Conservation (phyloP, 1,140 invertebrate genomes). For the Drosophila bocki region DNA sequence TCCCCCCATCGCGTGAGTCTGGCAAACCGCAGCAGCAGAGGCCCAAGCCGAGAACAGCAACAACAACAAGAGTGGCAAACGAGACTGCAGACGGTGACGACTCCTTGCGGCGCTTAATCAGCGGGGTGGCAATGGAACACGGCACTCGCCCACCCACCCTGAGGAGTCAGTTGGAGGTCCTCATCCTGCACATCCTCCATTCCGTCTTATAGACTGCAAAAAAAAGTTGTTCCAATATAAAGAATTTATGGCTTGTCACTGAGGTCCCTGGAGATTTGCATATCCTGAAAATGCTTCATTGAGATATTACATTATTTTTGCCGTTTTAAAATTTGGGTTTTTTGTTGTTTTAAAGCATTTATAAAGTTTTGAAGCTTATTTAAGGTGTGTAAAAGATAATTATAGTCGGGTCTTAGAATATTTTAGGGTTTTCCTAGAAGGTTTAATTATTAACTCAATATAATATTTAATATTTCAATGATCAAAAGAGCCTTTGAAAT, state of each 20-base stretch:
- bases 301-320: not conserved
- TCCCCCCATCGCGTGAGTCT: conserved; percentile 31
- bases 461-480: not conserved
- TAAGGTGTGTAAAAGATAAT: not conserved
- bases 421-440: not conserved
- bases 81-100: conserved; percentile 55
- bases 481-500: not conserved
- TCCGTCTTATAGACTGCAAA: not conserved
- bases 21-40: conserved; percentile 48
- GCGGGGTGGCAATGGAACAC: conserved; percentile 18
- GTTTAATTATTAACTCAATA: not conserved
- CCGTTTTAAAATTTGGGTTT: not conserved
- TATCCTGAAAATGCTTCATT: conserved; percentile 1
- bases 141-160: not conserved
- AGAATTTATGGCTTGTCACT: conserved; percentile 20
- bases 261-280: conserved; percentile 13
- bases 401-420: not conserved
- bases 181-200: not conserved
- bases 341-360: not conserved
- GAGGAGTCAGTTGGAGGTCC: not conserved
- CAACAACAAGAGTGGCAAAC: conserved; percentile 35
- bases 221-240: conserved; percentile 14
- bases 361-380: not conserved
- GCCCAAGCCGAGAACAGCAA: conserved; percentile 9
- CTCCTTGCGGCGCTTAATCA: conserved; percentile 58